Conservation (phyloP, 2,113 vertebrate genomes). For the Diadophis punctatus region DNA sequence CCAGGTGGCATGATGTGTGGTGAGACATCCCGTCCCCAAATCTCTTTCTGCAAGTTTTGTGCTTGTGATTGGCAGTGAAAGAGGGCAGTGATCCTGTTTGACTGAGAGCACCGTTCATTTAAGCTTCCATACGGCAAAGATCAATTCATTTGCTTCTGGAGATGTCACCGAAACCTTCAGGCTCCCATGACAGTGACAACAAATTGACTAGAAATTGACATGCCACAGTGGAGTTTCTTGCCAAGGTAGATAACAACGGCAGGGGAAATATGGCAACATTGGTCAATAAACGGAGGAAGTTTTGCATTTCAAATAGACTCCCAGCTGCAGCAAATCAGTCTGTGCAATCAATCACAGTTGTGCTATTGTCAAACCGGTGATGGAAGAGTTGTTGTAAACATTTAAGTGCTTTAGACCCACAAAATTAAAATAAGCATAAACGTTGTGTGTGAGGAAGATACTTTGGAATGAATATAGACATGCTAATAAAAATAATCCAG, state of each 20-base stretch:
- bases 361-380: constrained; percentile 49
- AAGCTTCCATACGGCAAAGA: constrained; percentile 44
- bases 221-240: constrained; percentile 35
- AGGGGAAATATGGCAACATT: constrained; percentile 47
- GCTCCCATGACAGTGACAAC: constrained; percentile 48
- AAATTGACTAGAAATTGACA: constrained; percentile 49
- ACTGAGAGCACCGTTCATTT: constrained; percentile 45
- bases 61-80: constrained; percentile 27
- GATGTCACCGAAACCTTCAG: constrained; percentile 51
- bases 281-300: constrained; percentile 47
- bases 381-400: constrained; percentile 31
- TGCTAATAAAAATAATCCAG: not conserved
- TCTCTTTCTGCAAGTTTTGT: constrained; percentile 4
- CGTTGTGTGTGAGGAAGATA: not conserved
- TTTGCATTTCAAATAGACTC: constrained; percentile 53
- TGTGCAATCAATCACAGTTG: constrained; percentile 44
- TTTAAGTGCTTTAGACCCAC: constrained; percentile 30
- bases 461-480: not conserved
- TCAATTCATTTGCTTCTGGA: constrained; percentile 58
- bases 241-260: constrained; percentile 55
- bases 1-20: not conserved
- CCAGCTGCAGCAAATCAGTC: constrained; percentile 56
- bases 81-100: constrained; percentile 43
- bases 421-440: constrained; percentile 31
- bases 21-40: not conserved